Base-by-base conservation (phyloP, 2,888 invertebrate genomes). In the Nomada flava region DNA sequence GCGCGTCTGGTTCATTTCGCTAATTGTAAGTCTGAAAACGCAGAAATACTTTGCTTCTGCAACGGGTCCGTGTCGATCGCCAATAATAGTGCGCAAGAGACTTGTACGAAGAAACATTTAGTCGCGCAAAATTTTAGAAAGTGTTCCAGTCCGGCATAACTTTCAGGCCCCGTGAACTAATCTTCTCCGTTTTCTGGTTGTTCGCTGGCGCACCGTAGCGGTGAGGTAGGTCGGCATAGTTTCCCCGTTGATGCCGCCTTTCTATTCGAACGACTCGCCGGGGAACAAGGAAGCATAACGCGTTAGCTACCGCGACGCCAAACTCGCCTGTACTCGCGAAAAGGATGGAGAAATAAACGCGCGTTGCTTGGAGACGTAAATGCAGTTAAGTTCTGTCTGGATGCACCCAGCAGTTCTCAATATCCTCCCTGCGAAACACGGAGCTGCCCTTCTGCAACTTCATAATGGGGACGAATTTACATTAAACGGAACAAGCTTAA, bases 241-340 rank as follows among this genome's bases (percentile, higher is more conserved):
- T 73, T 76, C 5, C 82, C 71, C 83, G 85, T 82, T 62, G 78
- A 84, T 80, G 80, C 78, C 78, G 85, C 84, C 84, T 89, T 88
- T 90, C 88, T 87, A 83, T 88, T 87, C 86, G 81, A 86, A 80
- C 85, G 81, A 84, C 84, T 87, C 85, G 85, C 68, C 76, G 23
- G 76, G 84, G 86, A 89, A 82, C 87, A 85, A 89, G 88, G 80
- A 76, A 88, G 80, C 83, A 89, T 69, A 84, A 87, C 80, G 63
- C 67, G 69, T 77, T 82, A 47, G 75, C 57, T 70, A 53, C 36
- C 67, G 20, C 47, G 69, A 69, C 26, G 71, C 36, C 23, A 59
- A 73, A 60, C 69, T 57, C 53, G 57, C 36, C 47, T 55, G 53
- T 55, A 15, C 60, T 63, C 67, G 60, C 47, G 67, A 68, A 55